Conservation (phyloP, 2,797 vertebrate genomes). For the Sylvilagus floridanus region DNA sequence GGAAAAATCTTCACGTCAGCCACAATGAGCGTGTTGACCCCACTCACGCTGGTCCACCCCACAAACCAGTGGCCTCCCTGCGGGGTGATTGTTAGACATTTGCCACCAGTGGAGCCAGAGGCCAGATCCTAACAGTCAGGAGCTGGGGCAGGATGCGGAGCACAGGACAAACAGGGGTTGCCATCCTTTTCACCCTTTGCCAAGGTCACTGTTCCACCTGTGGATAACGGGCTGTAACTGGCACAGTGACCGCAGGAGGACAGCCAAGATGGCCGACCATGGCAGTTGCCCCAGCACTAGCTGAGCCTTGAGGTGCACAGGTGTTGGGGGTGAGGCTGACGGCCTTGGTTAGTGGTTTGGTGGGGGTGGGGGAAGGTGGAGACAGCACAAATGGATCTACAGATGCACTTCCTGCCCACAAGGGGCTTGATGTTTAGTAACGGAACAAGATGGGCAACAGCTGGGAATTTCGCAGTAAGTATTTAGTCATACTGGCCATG, state of each 20-base stretch:
- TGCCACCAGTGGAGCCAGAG: neutral
- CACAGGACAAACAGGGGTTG: neutral
- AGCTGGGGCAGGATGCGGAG: neutral
- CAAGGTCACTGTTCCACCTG: neutral
- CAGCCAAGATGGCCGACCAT: neutral
- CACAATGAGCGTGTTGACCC: neutral
- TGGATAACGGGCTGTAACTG: neutral
- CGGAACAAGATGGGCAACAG: neutral
- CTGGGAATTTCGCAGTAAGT: neutral
- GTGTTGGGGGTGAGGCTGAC: neutral
- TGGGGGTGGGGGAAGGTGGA: neutral
- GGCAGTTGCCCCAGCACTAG: neutral
- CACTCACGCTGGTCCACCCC: neutral
- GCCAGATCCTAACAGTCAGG: neutral
- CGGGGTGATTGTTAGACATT: neutral
- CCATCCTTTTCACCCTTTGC: neutral
- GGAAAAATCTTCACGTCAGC: neutral
- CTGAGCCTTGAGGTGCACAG: neutral
- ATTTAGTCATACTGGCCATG: neutral
- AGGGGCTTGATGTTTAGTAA: neutral
- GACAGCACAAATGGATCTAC: neutral
- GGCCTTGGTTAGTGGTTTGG: neutral
- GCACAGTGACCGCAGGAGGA: neutral
- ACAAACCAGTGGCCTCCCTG: neutral
- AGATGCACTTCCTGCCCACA: neutral